Evolutionary conservation across 2,113 vertebrate genomes (phyloP).

Genomic region (Thalassarche chlororhynchos): DNA sequence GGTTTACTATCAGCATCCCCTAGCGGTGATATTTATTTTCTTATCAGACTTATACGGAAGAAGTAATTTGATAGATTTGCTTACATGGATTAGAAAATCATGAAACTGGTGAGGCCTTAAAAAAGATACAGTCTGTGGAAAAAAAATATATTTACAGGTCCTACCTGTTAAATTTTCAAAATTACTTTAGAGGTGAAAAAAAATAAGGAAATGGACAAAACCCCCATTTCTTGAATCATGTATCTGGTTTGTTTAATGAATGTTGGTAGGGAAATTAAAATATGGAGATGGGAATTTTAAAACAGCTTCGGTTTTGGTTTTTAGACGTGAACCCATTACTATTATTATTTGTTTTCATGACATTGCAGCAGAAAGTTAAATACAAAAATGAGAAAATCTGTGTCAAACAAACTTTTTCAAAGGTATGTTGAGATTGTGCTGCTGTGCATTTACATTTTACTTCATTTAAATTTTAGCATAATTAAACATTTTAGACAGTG

Average conservation of each 20-base stretch:
- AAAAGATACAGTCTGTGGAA: background rate
- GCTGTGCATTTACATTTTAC: background rate
- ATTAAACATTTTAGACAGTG: background rate
- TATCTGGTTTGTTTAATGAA: background rate
- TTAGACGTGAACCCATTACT: background rate
- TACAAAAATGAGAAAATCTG: background rate
- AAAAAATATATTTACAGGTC: background rate
- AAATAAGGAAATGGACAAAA: rapidly evolving
- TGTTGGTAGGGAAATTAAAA: background rate
- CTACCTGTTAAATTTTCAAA: background rate
- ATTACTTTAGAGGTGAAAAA: background rate
- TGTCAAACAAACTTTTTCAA: background rate
- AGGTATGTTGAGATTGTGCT: background rate
- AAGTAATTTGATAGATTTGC: background rate
- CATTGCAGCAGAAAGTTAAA: background rate
- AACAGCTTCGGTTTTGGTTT: background rate
- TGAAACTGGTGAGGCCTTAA: background rate
- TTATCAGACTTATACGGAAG: background rate
- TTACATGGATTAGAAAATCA: background rate
- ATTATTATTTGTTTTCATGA: background rate
- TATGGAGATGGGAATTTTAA: background rate
- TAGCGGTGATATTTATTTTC: conserved; percentile 54
- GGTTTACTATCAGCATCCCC: conserved; percentile 63
- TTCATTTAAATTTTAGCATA: background rate
- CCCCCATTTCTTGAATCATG: background rate